Base-by-base conservation (phyloP, 2,888 invertebrate species). In the Dyspetes luteomarginatus region DNA sequence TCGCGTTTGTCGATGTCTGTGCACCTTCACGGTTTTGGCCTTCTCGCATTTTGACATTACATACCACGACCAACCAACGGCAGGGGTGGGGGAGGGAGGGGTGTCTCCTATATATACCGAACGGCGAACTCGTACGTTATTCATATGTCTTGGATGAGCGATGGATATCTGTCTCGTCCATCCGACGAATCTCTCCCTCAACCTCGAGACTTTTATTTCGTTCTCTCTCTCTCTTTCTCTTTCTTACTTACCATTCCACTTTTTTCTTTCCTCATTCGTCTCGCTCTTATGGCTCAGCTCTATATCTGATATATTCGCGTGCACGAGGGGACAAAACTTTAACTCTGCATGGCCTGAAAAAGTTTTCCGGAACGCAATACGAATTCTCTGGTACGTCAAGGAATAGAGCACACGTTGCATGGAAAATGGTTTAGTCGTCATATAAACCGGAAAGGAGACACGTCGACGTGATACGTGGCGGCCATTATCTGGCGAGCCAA, bases 101-200 rank as follows among this genome's bases (percentile, higher is more conserved):
- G 15, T n/a, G 48, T 5, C 55, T 78, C 62, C 58, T 71, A 45
- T 67, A n/a, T n/a, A 60, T 65, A 78, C 71, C 82, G 74, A 79
- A 82, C 75, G 72, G 82, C 85, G 75, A 87, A 86, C 85, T 88
- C 84, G 82, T 88, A 84, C 86, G 86, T 88, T 88, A 88, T 89
- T 89, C 88, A 87, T 87, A 86, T 85, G 85, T 84, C 83, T 81
- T 67, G 87, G 83, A 85, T 86, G 88, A 88, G 85, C 85, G 89
- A 88, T 87, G 88, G 87, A 86, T 86, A 85, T 86, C 85, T 84
- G 88, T 84, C 86, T 82, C 60, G 68, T 64, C 72, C 67, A 68
- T 26, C 68, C 64, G 56, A 73, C 81, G 81, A 77, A 81, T 69
- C 62, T 68, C 68, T 48, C 77, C 81, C 74, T 77, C 36, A 60